Base-by-base conservation (phyloP, 2,113 vertebrate genomes). In the Paraplagusia blochii region DNA sequence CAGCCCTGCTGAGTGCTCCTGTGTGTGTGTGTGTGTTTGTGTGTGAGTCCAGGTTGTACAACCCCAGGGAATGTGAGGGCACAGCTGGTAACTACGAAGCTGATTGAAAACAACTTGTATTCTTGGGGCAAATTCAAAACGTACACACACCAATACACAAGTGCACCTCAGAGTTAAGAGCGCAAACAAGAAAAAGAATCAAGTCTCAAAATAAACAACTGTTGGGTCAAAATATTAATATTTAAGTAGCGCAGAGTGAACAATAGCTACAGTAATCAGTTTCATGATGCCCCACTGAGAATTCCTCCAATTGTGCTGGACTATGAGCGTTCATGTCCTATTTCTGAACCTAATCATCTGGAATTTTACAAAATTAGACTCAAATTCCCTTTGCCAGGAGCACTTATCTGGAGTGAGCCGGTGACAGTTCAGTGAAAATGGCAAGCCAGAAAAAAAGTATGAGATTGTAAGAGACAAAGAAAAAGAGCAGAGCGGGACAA, bases 71-170 rank as follows among this genome's bases (percentile, higher is more conserved):
- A 65, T 66, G 74, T 52, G 53, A 80, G 79, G 69, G 77, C 82
- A 86, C 85, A 87, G 87, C 87, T 86, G 84, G 85, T 86, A 87
- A 80, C 79, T 79, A 82, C 82, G 77, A 82, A 79, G 68, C 69
- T 86, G 83, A 85, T 81, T 86, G 87, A 88, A 85, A 87, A 86
- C 84, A 87, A 84, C 77, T 83, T 53, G 48, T 67, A 81, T 82
- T 84, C 79, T 77, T 52, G 60, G 82, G 82, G 80, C 72, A 82
- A 78, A 84, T 69, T 65, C 65, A 76, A 80, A 71, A 60, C 69
- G 54, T 53, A 58, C 63, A 69, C 67, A 55, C 44, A 67, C 54
- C 44, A 29, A 58, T 34, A 60, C 68, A 66, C 58, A 80, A 48
- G 61, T 40, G 62, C 53, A 67, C 58, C 76, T 71, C 73, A 64